Evolutionary conservation across 2,888 invertebrate genomes (phyloP), one percentile per base, ranked within the genome.

Genomic region (Yponomeuta plumbellus): DNA sequence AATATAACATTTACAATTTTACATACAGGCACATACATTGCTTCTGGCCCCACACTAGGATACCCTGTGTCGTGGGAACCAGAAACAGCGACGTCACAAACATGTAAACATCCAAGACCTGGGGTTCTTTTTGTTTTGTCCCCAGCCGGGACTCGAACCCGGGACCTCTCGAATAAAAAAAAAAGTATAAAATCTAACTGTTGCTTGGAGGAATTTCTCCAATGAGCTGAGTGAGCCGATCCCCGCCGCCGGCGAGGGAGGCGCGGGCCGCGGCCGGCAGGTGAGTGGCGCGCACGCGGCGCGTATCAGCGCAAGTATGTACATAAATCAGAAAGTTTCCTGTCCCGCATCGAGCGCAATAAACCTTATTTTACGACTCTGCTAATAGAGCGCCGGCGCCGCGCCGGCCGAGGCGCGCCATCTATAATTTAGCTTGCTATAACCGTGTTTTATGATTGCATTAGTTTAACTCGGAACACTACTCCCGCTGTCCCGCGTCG

Each of bases 301-400:
- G n/a, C n/a, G 58, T 58, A 34, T 23, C 22, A 22, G 17, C 13
- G 22, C 23, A 65, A 65, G 65, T 65, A 65, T 65, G 71, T 68
- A 70, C 71, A 76, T 80, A 81, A 80, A 83, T 80, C 79, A 80
- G 75, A 80, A 81, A 81, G 77, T 80, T 81, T 74, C 34, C 34
- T 64, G 64, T 57, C 65, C 21, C 56, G 65, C 34, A 56, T 65
- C 65, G 56, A 57, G 57, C 23, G 65, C 57, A 56, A 65, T 65
- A 56, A 65, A 65, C 22, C 65, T 65, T 65, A 65, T 56, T 65
- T 65, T 57, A 65, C 34, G 65, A 65, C 20, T 57, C 21, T 20
- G 34, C 65, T 65, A 65, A 65, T 65, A 65, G 65, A 65, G 56
- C 26, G 22, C 21, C 44, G 44, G 40, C 23, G 62, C 62, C 4